These are phyloP conservation scores for Adelges cooleyi DNA, from an alignment of 1,140 invertebrate species.

Conservation along the genomic window DNA sequence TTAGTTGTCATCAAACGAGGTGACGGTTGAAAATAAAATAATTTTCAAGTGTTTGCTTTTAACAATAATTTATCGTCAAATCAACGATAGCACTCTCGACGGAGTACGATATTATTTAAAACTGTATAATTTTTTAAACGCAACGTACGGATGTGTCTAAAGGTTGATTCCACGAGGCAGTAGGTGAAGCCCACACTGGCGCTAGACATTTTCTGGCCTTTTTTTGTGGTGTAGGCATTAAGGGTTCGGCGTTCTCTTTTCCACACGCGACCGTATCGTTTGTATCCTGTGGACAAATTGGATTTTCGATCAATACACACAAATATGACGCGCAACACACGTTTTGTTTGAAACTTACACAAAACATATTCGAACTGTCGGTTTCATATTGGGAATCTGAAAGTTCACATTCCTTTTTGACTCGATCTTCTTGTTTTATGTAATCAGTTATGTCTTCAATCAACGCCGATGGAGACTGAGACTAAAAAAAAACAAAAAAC, in stretches of 20 bases:
- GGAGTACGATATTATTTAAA: too few relatives aligned
- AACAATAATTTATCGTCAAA: too few relatives aligned
- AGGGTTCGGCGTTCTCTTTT: conserved; percentile 52
- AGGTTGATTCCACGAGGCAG: conserved; percentile 37
- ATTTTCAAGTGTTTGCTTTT: too few relatives aligned
- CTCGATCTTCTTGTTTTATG: conserved; percentile 44
- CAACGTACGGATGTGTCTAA: conserved; percentile 67
- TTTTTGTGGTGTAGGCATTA: conserved; percentile 42
- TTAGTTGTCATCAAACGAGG: too few relatives aligned
- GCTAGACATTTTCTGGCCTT: conserved; percentile 63
- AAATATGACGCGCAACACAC: too few relatives aligned
- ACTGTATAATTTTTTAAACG: conserved; percentile 11
- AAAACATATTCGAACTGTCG: conserved; percentile 13
- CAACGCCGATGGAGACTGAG: conserved; percentile 66
- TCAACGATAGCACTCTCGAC: too few relatives aligned
- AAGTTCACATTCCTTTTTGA: conserved; percentile 46
- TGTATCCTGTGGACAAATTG: too few relatives aligned
- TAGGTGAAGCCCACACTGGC: conserved; percentile 50
- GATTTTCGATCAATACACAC: too few relatives aligned
- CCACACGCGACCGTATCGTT: conserved; percentile 44
- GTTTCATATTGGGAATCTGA: conserved; percentile 19
- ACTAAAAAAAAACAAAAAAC: too few relatives aligned
- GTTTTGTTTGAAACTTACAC: too few relatives aligned
- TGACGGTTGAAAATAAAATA: too few relatives aligned
- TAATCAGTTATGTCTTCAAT: conserved; percentile 79